Conservation (phyloP, 2,888 invertebrate species). For the Spicauda simplicius region DNA sequence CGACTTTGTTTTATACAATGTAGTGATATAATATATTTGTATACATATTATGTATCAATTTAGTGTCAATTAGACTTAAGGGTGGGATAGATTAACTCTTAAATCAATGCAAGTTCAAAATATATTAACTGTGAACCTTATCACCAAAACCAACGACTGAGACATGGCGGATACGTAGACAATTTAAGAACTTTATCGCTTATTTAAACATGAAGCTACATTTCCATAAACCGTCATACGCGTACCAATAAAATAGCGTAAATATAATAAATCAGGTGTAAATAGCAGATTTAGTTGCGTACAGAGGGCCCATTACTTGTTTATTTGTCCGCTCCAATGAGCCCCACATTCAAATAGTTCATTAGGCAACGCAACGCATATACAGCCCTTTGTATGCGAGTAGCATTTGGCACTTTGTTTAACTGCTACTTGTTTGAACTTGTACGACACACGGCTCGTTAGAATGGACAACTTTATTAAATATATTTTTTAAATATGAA, state of each 20-base stretch:
- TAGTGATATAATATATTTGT: no score
- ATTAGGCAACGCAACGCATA: slow-evolving; percentile 69
- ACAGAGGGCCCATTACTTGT: slow-evolving; percentile 66
- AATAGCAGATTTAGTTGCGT: slow-evolving; percentile 74
- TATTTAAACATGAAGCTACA: no score
- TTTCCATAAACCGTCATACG: slow-evolving; percentile 16
- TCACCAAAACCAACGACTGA: no score
- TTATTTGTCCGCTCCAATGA: slow-evolving; percentile 75
- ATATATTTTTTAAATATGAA: background rate
- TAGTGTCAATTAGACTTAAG: no score
- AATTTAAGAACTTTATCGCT: no score
- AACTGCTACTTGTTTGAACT: slow-evolving; percentile 65
- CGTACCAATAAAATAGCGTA: slow-evolving; percentile 34
- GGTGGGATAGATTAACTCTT: no score
- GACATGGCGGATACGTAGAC: no score
- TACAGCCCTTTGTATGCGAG: slow-evolving; percentile 73
- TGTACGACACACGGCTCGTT: slow-evolving; percentile 49
- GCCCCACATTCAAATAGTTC: slow-evolving; percentile 82
- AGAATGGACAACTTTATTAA: slow-evolving; percentile 32
- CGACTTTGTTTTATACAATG: no score
- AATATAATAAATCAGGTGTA: slow-evolving; percentile 58
- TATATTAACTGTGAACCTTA: no score
- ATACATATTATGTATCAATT: no score
- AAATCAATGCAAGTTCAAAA: no score
- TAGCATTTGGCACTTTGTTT: slow-evolving; percentile 66